Evolutionary conservation across 2,888 invertebrate species (phyloP).

Genomic region (Capitulum mitella): DNA sequence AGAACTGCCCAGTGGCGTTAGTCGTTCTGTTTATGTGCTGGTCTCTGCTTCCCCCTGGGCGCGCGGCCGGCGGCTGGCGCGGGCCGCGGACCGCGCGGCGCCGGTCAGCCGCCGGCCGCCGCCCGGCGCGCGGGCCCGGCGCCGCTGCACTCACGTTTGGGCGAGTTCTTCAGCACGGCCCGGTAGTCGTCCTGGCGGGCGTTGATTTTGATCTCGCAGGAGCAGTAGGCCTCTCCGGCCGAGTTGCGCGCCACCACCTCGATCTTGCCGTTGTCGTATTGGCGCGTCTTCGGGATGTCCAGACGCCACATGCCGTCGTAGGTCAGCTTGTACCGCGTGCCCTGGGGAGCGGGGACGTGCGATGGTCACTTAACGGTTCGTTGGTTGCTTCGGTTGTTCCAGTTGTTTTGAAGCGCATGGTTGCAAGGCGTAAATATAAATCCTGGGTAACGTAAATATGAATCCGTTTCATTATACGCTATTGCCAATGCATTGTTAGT

Average conservation of each 20-base stretch:
- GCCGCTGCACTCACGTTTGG: conserved; percentile 84
- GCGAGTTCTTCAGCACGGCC: conserved; percentile 85
- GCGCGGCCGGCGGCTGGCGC: neutral
- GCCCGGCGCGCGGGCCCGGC: neutral
- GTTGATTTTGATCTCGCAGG: conserved; percentile 78
- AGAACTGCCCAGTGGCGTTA: neutral
- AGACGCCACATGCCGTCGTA: conserved; percentile 99
- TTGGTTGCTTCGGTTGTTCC: no score
- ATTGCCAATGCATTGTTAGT: no score
- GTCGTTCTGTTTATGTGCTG: conserved; percentile 17
- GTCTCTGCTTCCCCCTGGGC: neutral
- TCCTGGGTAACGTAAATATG: no score
- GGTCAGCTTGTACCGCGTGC: conserved; percentile 87
- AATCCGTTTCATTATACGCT: no score
- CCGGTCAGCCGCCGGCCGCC: neutral
- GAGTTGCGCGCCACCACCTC: conserved; percentile 92
- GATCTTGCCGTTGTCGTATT: conserved; percentile 94
- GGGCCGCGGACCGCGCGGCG: neutral
- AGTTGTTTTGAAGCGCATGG: no score
- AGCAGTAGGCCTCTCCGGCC: conserved; percentile 83
- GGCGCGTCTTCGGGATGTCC: conserved; percentile 93
- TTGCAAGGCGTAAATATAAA: no score
- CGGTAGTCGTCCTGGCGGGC: conserved; percentile 84
- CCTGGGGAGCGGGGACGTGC: no score
- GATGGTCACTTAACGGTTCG: no score